Base-by-base conservation (phyloP, 1,140 invertebrate genomes). In the Idris sp. region DNA sequence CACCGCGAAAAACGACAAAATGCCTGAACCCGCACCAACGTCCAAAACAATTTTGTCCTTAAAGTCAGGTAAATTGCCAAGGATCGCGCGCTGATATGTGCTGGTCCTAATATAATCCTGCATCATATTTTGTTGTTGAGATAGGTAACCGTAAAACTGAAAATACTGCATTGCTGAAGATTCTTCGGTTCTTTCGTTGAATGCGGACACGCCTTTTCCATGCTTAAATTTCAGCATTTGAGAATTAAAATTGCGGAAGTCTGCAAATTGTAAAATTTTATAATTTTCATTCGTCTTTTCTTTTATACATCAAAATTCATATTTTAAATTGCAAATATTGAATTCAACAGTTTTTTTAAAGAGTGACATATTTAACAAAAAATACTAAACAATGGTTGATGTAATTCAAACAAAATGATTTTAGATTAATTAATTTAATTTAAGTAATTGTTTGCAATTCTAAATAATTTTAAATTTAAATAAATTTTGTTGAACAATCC, bases 41-140 rank as follows among this genome's bases (percentile, higher is more conserved):
- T 99, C 98, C 56, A 99, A 86, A 0, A 99, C 93, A 41, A 99
- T 90, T 89, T 96, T 96, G 78, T 96, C 92, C 83, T 93, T 91
- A 84, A 99, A 99, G 86, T 99, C 98, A 54, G 92, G 90, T 16
- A 95, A 88, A 88, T 99, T 99, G 33, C 94, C 93, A 10, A 98
- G 88, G 86, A 99, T 98, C 38, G 98, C 97, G 79, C 95, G 91
- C 86, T 99, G 98, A 88, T 99, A 99, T 40, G 98, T 99, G 79
- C 96, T 97, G 15, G 98, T 99, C 72, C 98, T 90, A 38, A 99
- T 96, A 84, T 98, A 99, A 87, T 99, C 98, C 89, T 97, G 95
- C 95, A 99, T 97, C 98, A 99, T 99, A 83, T 99, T 99, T 88
- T 99, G 98, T 87, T 99, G 98, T 85, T 99, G 98, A 38, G 97